Conservation (phyloP, 2,888 invertebrate species). For the Salticus scenicus region DNA sequence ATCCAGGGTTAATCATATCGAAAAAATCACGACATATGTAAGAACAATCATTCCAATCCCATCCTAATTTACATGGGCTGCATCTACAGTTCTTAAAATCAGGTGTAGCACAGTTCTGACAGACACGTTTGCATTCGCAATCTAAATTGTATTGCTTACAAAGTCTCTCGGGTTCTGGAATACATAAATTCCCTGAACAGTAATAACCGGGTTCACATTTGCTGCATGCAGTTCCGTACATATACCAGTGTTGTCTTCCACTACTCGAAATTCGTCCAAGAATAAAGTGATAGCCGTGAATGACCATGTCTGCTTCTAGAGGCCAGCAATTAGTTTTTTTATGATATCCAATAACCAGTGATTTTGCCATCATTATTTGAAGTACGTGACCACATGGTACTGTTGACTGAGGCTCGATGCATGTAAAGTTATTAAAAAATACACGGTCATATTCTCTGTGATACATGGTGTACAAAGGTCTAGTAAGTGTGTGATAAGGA, state of each 20-base stretch:
- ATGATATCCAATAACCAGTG: neutral
- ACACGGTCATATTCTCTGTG: neutral
- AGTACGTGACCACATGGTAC: slow-evolving; percentile 22
- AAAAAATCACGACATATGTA: slow-evolving; percentile 7
- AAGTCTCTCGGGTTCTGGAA: too few species aligned
- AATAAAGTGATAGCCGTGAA: too few species aligned
- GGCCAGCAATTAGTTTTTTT: slow-evolving; percentile 1
- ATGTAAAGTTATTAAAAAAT: neutral
- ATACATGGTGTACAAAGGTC: neutral
- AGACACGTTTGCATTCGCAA: neutral
- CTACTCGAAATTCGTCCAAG: too few species aligned
- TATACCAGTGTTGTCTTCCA: too few species aligned
- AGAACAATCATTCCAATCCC: slow-evolving; percentile 21
- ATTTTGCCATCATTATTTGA: neutral
- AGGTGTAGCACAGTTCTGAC: slow-evolving; percentile 20
- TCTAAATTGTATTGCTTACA: slow-evolving; percentile 18
- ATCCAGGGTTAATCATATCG: neutral
- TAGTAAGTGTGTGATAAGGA: neutral
- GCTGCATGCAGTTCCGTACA: too few species aligned
- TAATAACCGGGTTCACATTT: too few species aligned
- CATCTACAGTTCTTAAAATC: slow-evolving; percentile 8
- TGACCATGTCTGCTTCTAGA: too few species aligned
- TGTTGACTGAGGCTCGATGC: neutral
- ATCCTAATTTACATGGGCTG: slow-evolving; percentile 21
- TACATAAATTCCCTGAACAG: too few species aligned